Evolutionary conservation across 2,888 invertebrate species (phyloP).

Genomic region (Scaptodrosophila latifasciaeformis): DNA sequence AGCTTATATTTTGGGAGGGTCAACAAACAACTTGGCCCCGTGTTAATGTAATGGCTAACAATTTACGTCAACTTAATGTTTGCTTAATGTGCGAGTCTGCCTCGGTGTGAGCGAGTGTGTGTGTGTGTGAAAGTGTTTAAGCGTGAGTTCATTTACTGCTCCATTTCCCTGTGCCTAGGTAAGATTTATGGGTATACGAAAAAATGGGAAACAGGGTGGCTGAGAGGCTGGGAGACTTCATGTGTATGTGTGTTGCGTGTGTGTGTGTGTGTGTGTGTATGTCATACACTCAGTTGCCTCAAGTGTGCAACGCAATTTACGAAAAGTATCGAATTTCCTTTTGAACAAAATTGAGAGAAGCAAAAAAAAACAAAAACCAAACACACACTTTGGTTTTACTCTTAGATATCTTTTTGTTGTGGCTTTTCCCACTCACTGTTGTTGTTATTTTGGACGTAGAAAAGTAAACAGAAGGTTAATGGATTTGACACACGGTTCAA

Average conservation of each 20-base stretch:
- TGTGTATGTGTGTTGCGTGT: conserved; percentile 34
- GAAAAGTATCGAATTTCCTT: conserved; percentile 70
- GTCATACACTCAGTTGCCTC: conserved; percentile 33
- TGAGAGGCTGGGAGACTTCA: not conserved
- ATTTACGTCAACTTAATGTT: conserved; percentile 72
- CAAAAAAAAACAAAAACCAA: conserved; percentile 11
- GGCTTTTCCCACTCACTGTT: no score
- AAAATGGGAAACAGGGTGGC: conserved; percentile 17
- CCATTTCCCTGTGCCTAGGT: conserved; percentile 54
- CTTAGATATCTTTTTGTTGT: conserved; percentile 15
- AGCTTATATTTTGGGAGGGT: conserved; percentile 2
- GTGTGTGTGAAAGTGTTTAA: conserved; percentile 23
- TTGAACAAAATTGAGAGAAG: not conserved
- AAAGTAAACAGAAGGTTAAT: conserved; percentile 74
- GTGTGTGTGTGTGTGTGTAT: conserved; percentile 28
- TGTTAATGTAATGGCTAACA: conserved; percentile 72
- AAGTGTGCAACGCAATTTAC: conserved; percentile 66
- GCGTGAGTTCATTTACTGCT: conserved; percentile 42
- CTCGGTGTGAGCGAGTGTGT: conserved; percentile 28
- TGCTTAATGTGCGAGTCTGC: conserved; percentile 39
- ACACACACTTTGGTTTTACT: conserved; percentile 15
- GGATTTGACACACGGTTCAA: conserved; percentile 70
- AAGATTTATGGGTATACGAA: conserved; percentile 50
- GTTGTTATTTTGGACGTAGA: conserved; percentile 67
- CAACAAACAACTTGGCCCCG: conserved; percentile 14